These are phyloP conservation scores for Lycopodina hypogea DNA, from an alignment of 37 sponge, comb jelly and placozoan species.

Conservation along the genomic window DNA sequence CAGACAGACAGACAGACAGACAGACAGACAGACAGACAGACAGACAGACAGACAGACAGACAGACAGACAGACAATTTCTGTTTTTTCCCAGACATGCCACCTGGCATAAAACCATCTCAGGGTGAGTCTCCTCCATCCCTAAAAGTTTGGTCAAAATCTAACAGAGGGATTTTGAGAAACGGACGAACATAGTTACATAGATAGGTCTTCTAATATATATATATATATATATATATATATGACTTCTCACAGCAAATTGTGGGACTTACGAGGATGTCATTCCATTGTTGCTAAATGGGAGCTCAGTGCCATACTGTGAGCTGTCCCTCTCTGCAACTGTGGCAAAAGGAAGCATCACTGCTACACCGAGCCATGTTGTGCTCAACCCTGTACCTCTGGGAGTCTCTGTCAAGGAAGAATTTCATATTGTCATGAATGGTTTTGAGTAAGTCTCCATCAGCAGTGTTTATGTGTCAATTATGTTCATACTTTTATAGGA, in stretches of 20 bases:
- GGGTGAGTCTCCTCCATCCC: no score
- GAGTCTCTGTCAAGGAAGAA: conserved; percentile 43
- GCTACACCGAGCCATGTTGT: conserved; percentile 32
- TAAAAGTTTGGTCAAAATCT: no score
- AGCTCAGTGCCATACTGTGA: conserved; percentile 47
- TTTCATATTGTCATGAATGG: conserved; percentile 42
- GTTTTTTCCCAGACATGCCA: no score
- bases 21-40: no score
- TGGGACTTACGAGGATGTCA: conserved; percentile 11
- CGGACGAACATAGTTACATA: no score
- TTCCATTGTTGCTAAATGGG: conserved; percentile 56
- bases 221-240: neutral
- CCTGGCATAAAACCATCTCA: no score
- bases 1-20: no score
- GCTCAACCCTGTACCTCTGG: conserved; percentile 67
- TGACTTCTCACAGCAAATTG: conserved; percentile 20
- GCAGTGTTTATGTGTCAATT: no score
- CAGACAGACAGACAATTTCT: no score
- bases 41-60: no score
- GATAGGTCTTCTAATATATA: neutral
- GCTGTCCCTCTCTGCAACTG: conserved; percentile 24
- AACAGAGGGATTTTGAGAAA: no score
- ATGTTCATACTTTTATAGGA: conserved; percentile 11
- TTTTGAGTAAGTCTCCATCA: conserved; percentile 37
- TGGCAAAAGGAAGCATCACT: conserved; percentile 34